A percentile compares a stretch with the other conserved stretches of the same genome.
These are phyloP conservation scores for Agonopterix alstromeriana DNA, from an alignment of 2,888 invertebrate species.

Conservation along the genomic window DNA sequence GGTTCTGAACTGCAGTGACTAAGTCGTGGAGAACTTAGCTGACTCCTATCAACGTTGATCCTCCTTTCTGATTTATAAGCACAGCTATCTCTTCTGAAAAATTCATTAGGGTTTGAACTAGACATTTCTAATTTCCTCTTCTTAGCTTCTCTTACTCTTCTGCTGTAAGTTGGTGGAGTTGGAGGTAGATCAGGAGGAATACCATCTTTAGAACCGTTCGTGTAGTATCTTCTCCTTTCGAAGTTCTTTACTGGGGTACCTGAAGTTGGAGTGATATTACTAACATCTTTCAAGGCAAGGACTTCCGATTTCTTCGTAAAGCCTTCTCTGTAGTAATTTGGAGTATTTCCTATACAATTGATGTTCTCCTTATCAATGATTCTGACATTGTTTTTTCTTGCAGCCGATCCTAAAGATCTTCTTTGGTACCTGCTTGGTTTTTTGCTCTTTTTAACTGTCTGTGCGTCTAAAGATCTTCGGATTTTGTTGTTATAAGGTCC, in stretches of 20 bases:
- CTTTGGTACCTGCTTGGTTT: constrained; percentile 68
- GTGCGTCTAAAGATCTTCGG: constrained; percentile 57
- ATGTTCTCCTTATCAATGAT: constrained; percentile 65
- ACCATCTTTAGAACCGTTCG: constrained; percentile 46
- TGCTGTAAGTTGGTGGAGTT: constrained; percentile 63
- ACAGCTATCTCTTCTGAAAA: constrained; percentile 50
- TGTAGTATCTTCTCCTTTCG: constrained; percentile 45
- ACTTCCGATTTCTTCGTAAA: constrained; percentile 72
- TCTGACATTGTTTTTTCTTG: constrained; percentile 50
- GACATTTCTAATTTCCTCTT: constrained; percentile 69
- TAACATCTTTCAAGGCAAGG: constrained; percentile 74
- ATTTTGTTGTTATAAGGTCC: constrained; percentile 35
- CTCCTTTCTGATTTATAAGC: constrained; percentile 62
- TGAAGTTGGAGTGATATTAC: constrained; percentile 77
- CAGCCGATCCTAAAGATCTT: constrained; percentile 53
- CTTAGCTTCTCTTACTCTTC: constrained; percentile 66
- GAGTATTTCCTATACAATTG: constrained; percentile 73
- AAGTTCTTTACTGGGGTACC: constrained; percentile 50
- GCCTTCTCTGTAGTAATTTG: constrained; percentile 78
- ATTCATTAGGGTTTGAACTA: constrained; percentile 32
- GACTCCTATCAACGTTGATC: constrained; percentile 44
- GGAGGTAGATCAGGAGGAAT: constrained; percentile 53
- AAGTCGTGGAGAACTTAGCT: constrained; percentile 35
- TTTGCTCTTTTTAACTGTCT: constrained; percentile 60
- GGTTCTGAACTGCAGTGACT: constrained; percentile 63